phyloP scores from a whole-genome alignment of 2,797 vertebrate genomes.

The Oryzias dopingdopingensis region DNA sequence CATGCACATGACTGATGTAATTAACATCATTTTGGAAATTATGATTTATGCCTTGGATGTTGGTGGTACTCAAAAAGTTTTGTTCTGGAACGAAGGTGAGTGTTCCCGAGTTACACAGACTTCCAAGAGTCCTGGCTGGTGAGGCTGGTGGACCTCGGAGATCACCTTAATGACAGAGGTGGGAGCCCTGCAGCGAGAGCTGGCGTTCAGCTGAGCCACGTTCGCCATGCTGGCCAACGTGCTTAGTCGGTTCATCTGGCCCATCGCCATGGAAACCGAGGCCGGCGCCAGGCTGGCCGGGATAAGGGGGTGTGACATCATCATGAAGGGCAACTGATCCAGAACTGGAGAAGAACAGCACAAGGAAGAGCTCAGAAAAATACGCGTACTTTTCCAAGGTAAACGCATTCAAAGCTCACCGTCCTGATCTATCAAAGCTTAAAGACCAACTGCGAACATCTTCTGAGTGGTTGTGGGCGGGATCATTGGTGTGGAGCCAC shows the following conservation, averaged over 20 bases:
- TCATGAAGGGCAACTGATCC: conserved; percentile 97
- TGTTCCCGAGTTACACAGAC: neutral
- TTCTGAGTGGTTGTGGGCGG: no score
- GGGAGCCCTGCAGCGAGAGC: conserved; percentile 63
- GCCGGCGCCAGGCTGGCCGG: conserved; percentile 97
- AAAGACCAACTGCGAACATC: no score
- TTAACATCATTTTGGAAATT: no score
- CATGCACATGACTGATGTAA: no score
- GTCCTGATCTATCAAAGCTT: no score
- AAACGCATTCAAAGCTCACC: no score
- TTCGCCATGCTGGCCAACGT: conserved; percentile 96
- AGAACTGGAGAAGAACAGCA: conserved; percentile 75
- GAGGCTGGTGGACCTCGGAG: conserved; percentile 23
- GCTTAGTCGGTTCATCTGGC: conserved; percentile 98
- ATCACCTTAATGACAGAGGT: conserved; percentile 98
- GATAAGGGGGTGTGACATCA: conserved; percentile 99
- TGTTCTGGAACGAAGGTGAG: neutral
- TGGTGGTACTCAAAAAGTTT: neutral
- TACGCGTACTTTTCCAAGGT: neutral
- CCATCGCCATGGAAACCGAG: conserved; percentile 99
- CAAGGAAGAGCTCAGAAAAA: conserved; percentile 4
- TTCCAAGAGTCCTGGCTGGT: conserved; percentile 12
- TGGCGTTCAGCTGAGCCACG: conserved; percentile 89
- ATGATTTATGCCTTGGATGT: neutral
- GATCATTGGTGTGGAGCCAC: no score